These are phyloP conservation scores for Hipposideros armiger DNA, from an alignment of 2,113 vertebrate genomes.

Conservation along the genomic window DNA sequence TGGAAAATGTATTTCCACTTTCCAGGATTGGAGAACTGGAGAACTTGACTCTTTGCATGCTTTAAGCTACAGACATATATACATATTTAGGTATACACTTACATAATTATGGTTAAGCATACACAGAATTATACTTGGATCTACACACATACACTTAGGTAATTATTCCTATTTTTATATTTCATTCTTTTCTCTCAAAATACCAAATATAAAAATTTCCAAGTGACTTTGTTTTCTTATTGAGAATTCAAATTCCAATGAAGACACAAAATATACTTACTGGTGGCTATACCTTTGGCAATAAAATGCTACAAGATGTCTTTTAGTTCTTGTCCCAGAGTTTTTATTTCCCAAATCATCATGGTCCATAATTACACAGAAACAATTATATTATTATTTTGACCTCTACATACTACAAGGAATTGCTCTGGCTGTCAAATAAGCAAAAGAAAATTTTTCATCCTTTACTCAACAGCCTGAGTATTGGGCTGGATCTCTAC, in stretches of 20 bases:
- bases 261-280: not conserved
- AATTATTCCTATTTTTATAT: not conserved
- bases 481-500: not conserved
- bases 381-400: not conserved
- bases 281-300: not conserved
- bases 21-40: not conserved
- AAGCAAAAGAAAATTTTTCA: not conserved
- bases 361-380: not conserved
- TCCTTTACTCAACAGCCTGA: not conserved
- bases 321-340: not conserved
- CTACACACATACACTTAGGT: not conserved
- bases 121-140: not conserved
- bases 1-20: not conserved
- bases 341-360: not conserved
- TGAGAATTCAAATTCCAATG: conserved; percentile 17
- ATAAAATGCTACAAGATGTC: not conserved
- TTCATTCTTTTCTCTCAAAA: not conserved
- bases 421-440: not conserved
- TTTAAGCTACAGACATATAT: not conserved
- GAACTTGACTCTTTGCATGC: not conserved
- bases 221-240: not conserved
- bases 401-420: not conserved
- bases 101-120: not conserved
- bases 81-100: not conserved
- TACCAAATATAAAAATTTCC: not conserved